These are phyloP conservation scores for Oxycera nigricornis DNA, from an alignment of 2,888 invertebrate species.

Conservation along the genomic window DNA sequence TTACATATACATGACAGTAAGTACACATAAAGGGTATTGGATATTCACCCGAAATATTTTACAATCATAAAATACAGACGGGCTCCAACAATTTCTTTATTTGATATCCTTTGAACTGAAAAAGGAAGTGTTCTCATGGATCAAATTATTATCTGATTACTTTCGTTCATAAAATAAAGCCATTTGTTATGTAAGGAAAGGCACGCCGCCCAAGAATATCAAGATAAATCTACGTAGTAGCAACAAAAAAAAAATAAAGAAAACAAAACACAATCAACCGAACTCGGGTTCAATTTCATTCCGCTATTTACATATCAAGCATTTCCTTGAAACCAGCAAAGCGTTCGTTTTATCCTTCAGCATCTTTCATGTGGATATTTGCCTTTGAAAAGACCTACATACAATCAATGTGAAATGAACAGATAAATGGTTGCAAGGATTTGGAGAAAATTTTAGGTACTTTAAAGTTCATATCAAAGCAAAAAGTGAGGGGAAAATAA, in stretches of 20 bases:
- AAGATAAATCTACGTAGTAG: no score
- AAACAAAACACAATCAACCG: background rate
- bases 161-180: no score
- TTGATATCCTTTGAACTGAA: no score
- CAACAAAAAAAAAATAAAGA: background rate
- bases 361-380: background rate
- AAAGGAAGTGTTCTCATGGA: no score
- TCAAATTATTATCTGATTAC: no score
- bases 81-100: no score
- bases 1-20: no score
- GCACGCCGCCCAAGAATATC: no score
- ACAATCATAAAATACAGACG: no score
- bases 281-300: slow-evolving; percentile 1
- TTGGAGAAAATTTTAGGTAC: slow-evolving; percentile 16
- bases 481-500: background rate
- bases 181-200: no score
- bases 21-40: no score
- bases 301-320: slow-evolving; percentile 19
- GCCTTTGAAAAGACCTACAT: background rate
- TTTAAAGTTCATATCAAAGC: slow-evolving; percentile 1
- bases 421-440: slow-evolving; percentile 25
- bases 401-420: slow-evolving; percentile 28
- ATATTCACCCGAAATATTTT: no score
- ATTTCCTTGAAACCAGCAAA: slow-evolving; percentile 2
- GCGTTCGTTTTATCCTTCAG: background rate